Conservation (phyloP, 2,113 vertebrate genomes). For the Grantiella picta region DNA sequence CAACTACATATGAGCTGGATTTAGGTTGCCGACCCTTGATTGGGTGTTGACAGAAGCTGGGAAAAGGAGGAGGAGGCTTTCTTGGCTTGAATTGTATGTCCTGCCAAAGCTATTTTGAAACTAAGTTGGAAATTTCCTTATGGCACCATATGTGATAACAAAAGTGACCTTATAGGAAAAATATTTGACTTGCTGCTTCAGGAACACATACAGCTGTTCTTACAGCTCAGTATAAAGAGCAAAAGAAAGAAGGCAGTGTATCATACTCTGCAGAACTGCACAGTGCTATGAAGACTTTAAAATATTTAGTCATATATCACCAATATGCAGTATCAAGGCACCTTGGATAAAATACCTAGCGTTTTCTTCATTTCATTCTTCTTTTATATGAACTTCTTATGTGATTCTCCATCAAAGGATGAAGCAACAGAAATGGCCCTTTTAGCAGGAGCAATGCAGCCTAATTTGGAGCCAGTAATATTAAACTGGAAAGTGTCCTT, state of each 20-base stretch:
- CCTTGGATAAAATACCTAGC: background rate
- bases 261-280: background rate
- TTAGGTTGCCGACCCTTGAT: background rate
- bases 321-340: background rate
- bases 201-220: background rate
- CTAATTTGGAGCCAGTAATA: background rate
- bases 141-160: background rate
- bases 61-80: background rate
- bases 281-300: background rate
- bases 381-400: background rate
- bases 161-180: constrained; percentile 33
- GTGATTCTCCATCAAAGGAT: background rate
- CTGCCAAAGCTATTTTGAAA: constrained; percentile 31
- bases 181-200: constrained; percentile 5
- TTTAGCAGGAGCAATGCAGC: background rate
- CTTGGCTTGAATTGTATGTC: background rate
- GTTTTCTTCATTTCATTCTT: background rate
- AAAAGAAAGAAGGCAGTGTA: background rate
- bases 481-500: background rate
- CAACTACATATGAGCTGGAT: background rate
- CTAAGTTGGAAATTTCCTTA: constrained; percentile 36
- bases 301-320: background rate
- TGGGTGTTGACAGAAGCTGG: constrained; percentile 22
- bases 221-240: background rate
- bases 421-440: background rate